Evolutionary conservation across 2,113 vertebrate genomes (phyloP).

Genomic region (Lepisosteus osseus): DNA sequence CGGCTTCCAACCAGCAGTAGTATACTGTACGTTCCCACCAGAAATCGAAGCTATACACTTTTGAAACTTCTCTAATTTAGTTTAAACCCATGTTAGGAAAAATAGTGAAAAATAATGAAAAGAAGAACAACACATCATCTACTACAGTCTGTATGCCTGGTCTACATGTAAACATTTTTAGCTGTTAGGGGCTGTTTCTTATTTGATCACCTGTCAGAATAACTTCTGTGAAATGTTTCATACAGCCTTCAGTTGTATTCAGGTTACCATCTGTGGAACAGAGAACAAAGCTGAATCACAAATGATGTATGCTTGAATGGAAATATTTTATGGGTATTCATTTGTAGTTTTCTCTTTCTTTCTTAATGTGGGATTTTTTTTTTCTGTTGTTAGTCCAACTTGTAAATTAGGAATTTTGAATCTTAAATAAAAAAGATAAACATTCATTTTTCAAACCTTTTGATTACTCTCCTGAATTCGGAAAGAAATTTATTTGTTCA

Average conservation of each 20-base stretch:
- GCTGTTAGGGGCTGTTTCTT: constrained; percentile 56
- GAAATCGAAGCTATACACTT: too few relatives aligned
- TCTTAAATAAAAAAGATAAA: constrained; percentile 18
- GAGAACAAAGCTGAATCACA: constrained; percentile 55
- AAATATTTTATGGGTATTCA: constrained; percentile 38
- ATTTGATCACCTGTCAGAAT: constrained; percentile 75
- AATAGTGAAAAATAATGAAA: constrained; percentile 8
- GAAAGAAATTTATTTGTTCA: constrained; percentile 28
- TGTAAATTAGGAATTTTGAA: neutral
- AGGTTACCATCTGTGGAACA: constrained; percentile 52
- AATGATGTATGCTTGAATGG: constrained; percentile 28
- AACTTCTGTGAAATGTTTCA: constrained; percentile 62
- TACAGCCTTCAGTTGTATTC: constrained; percentile 57
- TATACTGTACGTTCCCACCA: too few relatives aligned
- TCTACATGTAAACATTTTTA: constrained; percentile 69
- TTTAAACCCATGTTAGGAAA: too few relatives aligned
- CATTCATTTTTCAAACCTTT: neutral
- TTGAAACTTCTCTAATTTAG: too few relatives aligned
- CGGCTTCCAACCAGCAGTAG: too few relatives aligned
- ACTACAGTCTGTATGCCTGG: constrained; percentile 55
- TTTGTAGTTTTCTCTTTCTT: constrained; percentile 33
- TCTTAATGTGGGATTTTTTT: constrained; percentile 33
- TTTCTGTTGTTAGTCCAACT: constrained; percentile 16
- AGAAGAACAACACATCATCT: constrained; percentile 60
- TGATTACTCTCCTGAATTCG: neutral